These are phyloP conservation scores for Standfussiana lucernea DNA, from an alignment of 2,888 invertebrate genomes.

Conservation along the genomic window DNA sequence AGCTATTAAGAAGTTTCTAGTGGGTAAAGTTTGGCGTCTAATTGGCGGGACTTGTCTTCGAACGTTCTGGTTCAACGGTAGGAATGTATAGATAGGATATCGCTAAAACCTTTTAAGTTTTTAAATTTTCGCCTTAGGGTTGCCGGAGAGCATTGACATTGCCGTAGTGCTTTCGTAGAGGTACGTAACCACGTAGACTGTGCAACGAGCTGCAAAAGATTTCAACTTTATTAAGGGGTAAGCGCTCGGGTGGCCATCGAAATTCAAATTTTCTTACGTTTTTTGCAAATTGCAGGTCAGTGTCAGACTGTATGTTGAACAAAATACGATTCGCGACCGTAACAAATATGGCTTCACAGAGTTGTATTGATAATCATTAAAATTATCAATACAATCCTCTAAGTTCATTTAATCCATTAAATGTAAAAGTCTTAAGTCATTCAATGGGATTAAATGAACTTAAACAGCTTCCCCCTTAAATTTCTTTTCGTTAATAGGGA, in stretches of 20 bases:
- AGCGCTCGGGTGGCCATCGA: no score
- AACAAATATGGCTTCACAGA: no score
- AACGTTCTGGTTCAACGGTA: constrained; percentile 39
- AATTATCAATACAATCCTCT: no score
- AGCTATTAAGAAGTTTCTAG: constrained; percentile 46
- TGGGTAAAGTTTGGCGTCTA: constrained; percentile 55
- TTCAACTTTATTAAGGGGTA: constrained; percentile 19
- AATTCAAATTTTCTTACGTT: no score
- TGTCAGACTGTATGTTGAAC: no score
- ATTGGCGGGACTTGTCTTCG: constrained; percentile 62
- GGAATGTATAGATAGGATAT: constrained; percentile 31
- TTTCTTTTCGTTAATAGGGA: background rate
- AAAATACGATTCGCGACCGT: no score
- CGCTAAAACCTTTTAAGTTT: constrained; percentile 29
- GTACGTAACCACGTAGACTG: constrained; percentile 45
- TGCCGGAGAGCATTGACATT: background rate
- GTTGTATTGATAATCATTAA: no score
- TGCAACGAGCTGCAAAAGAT: constrained; percentile 26
- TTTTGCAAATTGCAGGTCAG: no score
- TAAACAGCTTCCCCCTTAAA: no score
- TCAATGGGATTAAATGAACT: no score
- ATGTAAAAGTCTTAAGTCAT: no score
- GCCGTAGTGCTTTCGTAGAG: constrained; percentile 49
- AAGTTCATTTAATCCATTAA: no score
- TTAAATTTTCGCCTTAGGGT: constrained; percentile 10